Conservation (phyloP, 2,797 vertebrate species). For the Alcedo atthis region DNA sequence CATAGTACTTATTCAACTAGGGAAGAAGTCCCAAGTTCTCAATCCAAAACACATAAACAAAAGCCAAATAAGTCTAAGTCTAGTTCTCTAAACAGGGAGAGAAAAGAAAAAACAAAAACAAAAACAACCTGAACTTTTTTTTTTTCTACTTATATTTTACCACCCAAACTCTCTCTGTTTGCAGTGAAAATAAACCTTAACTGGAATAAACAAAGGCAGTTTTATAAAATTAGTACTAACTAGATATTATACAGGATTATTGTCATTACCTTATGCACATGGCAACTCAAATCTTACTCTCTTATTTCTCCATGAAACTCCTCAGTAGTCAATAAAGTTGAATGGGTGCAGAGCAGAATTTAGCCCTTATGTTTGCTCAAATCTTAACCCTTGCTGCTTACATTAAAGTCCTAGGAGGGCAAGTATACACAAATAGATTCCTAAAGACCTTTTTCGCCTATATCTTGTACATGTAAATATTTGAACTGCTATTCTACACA, state of each 20-base stretch:
- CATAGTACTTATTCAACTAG: not conserved
- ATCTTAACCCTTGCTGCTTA: slow-evolving; percentile 38
- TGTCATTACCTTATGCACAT: not conserved
- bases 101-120: not conserved
- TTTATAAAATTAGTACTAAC: not conserved
- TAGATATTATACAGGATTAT: not conserved
- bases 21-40: not conserved
- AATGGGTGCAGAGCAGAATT: slow-evolving; percentile 32
- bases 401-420: not conserved
- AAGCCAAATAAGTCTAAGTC: not conserved
- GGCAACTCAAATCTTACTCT: not conserved
- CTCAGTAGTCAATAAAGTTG: slow-evolving; percentile 17
- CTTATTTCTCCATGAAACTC: not conserved
- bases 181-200: slow-evolving; percentile 27
- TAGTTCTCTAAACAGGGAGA: not conserved
- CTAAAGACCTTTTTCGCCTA: slow-evolving; percentile 38
- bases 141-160: not conserved
- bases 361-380: slow-evolving; percentile 50
- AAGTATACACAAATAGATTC: slow-evolving; percentile 41
- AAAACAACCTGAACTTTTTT: not conserved
- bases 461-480: slow-evolving; percentile 59
- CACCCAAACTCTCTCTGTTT: not conserved
- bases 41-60: not conserved
- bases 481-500: slow-evolving; percentile 52
- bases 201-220: slow-evolving; percentile 54